A percentile compares a stretch with the other conserved stretches of the same genome.
Evolutionary conservation across 2,888 invertebrate species (phyloP).

Genomic region (Caenorhabditis afra): DNA sequence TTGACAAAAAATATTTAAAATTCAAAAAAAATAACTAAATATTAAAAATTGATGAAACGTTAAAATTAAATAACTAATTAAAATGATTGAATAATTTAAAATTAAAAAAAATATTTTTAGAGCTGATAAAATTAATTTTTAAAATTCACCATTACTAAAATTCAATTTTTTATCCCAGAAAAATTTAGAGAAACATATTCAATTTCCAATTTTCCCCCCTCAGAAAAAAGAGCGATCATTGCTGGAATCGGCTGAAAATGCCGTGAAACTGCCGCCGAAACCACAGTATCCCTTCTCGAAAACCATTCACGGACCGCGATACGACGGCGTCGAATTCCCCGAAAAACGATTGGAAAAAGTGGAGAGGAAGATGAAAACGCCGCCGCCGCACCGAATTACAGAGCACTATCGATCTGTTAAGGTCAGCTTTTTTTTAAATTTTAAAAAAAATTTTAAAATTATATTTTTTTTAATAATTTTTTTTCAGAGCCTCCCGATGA

Average conservation of each 20-base stretch:
- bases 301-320: conserved; percentile 41
- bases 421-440: background rate
- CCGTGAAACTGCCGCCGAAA: background rate
- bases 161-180: background rate
- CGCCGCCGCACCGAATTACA: too few relatives aligned
- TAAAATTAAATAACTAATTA: background rate
- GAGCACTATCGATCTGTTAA: conserved; percentile 19
- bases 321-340: background rate
- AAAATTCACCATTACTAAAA: too few relatives aligned
- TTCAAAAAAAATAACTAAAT: background rate
- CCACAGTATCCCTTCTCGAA: background rate
- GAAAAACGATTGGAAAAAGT: background rate
- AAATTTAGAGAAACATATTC: background rate
- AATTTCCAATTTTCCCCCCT: background rate
- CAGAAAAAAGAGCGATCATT: background rate
- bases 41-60: background rate
- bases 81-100: background rate
- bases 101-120: background rate
- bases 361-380: too few relatives aligned
- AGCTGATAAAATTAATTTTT: too few relatives aligned
- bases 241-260: background rate
- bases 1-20: background rate
- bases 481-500: too few relatives aligned
- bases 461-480: too few relatives aligned
- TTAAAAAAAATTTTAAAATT: background rate